phyloP scores from a whole-genome alignment of 2,888 invertebrate genomes.

The Halictus quadricinctus region DNA sequence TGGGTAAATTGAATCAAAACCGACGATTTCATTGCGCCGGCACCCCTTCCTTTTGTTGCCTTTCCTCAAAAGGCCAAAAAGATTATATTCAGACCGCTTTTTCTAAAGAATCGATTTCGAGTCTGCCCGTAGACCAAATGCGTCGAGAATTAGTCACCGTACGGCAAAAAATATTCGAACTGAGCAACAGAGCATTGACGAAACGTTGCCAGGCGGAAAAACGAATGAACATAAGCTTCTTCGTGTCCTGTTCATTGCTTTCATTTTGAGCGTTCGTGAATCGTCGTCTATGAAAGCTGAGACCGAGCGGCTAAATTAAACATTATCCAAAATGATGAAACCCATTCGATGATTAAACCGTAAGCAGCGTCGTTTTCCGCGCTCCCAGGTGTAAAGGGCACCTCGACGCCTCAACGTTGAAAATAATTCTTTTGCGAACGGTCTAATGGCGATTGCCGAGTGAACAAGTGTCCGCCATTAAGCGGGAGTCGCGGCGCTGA shows the following conservation, averaged over 20 bases:
- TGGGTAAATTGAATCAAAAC: not conserved
- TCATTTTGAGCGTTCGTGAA: too few relatives aligned
- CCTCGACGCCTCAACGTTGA: not conserved
- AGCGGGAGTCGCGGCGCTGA: not conserved
- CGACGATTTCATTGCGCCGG: not conserved
- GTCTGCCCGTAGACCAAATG: not conserved
- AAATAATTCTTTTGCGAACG: not conserved
- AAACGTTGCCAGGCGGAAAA: not conserved
- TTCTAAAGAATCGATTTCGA: not conserved
- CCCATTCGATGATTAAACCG: too few relatives aligned
- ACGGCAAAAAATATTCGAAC: not conserved
- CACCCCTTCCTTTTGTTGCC: not conserved
- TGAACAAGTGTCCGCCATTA: conserved; percentile 5
- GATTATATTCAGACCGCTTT: not conserved
- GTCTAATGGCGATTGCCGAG: not conserved
- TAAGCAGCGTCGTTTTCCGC: not conserved
- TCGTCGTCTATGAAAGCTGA: too few relatives aligned
- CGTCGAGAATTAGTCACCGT: not conserved
- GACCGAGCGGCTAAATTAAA: too few relatives aligned
- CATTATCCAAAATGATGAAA: too few relatives aligned
- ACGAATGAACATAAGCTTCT: too few relatives aligned
- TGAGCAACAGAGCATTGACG: not conserved
- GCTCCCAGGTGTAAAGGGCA: too few relatives aligned
- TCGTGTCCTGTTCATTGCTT: too few relatives aligned
- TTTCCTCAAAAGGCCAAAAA: not conserved